Conservation (phyloP, 2,797 vertebrate genomes). For the Tragelaphus eurycerus region DNA sequence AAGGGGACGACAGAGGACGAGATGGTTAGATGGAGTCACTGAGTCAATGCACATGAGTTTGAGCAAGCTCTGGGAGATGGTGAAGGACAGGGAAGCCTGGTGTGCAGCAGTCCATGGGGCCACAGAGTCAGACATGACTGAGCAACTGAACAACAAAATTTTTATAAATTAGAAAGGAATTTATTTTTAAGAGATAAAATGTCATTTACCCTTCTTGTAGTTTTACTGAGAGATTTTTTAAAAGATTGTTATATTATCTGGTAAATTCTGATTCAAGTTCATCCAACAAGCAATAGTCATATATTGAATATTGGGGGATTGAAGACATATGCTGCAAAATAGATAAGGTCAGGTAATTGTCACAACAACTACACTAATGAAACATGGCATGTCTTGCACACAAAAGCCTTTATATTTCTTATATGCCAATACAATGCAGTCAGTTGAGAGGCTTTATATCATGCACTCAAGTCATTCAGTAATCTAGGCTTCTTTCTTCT, state of each 20-base stretch:
- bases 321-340: not conserved
- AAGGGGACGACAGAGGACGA: fast-evolving
- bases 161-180: not conserved
- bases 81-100: not conserved
- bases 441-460: not conserved
- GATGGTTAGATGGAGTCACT: not conserved
- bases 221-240: not conserved
- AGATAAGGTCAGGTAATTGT: not conserved
- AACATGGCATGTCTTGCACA: no score
- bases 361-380: not conserved
- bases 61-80: not conserved
- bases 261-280: not conserved
- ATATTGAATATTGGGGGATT: not conserved
- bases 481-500: not conserved
- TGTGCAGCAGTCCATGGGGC: not conserved
- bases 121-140: not conserved
- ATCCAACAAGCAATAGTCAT: not conserved
- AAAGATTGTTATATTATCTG: not conserved
- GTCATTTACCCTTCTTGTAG: not conserved
- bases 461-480: not conserved
- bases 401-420: not conserved
- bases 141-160: no score
- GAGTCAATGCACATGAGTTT: not conserved
- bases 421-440: not conserved
- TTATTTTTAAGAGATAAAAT: not conserved